Percentiles rank a stretch among this genome's conserved stretches.
Evolutionary conservation across 1,140 invertebrate species (phyloP).

Genomic region (Armadillidium nasatum): DNA sequence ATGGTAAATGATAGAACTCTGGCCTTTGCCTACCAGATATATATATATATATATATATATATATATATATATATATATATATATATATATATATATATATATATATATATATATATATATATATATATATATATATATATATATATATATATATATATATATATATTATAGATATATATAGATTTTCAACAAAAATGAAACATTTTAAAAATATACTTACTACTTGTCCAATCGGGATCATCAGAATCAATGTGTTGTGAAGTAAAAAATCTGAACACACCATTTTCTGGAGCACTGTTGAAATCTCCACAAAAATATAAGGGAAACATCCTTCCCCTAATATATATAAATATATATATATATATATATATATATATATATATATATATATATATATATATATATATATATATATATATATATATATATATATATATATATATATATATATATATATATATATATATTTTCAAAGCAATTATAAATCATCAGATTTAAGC

Average conservation of each 20-base stretch:
- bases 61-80: no score
- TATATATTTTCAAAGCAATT: no score
- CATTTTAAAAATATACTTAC: conserved; percentile 18
- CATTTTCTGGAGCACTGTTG: conserved; percentile 48
- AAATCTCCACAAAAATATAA: conserved; percentile 53
- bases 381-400: conserved; percentile 17
- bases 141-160: no score
- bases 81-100: no score
- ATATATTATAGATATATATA: no score
- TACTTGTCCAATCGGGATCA: conserved; percentile 47
- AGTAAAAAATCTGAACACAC: conserved; percentile 47
- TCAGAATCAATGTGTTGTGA: conserved; percentile 46
- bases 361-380: conserved; percentile 27
- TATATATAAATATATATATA: conserved; percentile 6
- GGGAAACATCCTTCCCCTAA: conserved; percentile 24
- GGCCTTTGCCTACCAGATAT: no score
- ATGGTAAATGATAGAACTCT: no score
- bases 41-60: no score
- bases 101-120: no score
- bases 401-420: conserved; percentile 24
- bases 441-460: neutral
- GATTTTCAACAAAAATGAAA: no score
- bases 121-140: no score
- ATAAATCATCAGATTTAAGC: no score
- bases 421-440: conserved; percentile 17